These are phyloP conservation scores for Gymnarchus niloticus DNA, from an alignment of 2,113 vertebrate genomes.

Conservation along the genomic window DNA sequence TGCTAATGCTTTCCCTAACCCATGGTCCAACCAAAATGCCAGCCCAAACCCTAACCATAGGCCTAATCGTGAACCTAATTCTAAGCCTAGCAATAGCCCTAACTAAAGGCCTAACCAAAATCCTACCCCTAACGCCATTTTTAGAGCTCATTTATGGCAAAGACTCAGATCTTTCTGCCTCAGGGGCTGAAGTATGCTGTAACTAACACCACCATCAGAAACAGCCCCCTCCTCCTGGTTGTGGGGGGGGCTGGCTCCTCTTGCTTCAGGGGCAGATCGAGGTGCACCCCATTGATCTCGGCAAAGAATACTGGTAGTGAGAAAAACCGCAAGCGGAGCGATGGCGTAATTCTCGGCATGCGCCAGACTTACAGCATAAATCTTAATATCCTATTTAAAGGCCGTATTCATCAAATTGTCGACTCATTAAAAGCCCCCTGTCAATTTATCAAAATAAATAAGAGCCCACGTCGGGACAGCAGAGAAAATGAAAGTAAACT, in stretches of 20 bases:
- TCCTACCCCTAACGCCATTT: too few species aligned
- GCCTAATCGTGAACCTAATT: too few species aligned
- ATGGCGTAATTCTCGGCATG: constrained; percentile 55
- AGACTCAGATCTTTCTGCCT: too few species aligned
- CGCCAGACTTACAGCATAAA: constrained; percentile 56
- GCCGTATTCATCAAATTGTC: constrained; percentile 57
- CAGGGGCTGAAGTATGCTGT: too few species aligned
- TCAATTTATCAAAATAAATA: constrained; percentile 62
- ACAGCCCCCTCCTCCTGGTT: not conserved
- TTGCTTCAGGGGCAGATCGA: constrained; percentile 38
- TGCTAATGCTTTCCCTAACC: too few species aligned
- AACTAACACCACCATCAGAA: not conserved
- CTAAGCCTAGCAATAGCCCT: too few species aligned
- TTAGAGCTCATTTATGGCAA: too few species aligned
- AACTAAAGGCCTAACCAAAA: too few species aligned
- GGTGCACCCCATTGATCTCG: constrained; percentile 35
- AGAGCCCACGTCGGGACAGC: constrained; percentile 30
- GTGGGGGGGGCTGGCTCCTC: not conserved
- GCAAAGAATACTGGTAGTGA: constrained; percentile 22
- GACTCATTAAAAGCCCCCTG: constrained; percentile 57
- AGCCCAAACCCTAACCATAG: too few species aligned
- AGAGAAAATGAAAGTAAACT: constrained; percentile 1
- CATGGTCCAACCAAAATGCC: too few species aligned
- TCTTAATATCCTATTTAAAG: constrained; percentile 66
- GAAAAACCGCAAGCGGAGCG: constrained; percentile 42